These are phyloP conservation scores for Rhagoletis zephyria DNA, from an alignment of 1,140 invertebrate genomes.

Conservation along the genomic window DNA sequence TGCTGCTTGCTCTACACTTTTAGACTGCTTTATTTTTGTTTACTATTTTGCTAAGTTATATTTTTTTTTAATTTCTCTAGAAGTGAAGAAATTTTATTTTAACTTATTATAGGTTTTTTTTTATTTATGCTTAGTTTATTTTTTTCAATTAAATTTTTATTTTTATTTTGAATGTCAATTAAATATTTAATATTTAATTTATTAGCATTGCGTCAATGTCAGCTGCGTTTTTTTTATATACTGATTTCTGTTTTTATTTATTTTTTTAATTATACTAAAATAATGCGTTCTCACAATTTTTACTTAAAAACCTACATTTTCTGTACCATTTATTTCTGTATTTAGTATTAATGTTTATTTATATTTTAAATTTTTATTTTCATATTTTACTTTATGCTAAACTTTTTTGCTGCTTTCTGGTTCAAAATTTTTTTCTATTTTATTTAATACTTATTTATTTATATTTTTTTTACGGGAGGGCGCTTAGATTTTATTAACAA, in stretches of 20 bases:
- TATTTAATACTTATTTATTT: conserved; percentile 47
- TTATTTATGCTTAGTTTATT: conserved; percentile 16
- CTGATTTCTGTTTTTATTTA: neutral
- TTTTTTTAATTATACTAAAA: conserved; percentile 45
- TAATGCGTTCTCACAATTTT: conserved; percentile 45
- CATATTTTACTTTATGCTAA: conserved; percentile 53
- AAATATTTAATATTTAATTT: neutral
- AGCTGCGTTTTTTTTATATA: too few relatives aligned
- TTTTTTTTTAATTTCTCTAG: conserved; percentile 43
- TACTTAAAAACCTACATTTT: conserved; percentile 53
- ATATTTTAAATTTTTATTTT: conserved; percentile 56
- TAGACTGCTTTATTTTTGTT: neutral
- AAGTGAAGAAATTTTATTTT: conserved; percentile 54
- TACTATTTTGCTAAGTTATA: neutral
- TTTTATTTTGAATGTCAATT: conserved; percentile 1
- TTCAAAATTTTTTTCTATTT: conserved; percentile 23
- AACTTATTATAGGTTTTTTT: conserved; percentile 40
- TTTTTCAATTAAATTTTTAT: too few relatives aligned
- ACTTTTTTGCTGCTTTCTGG: conserved; percentile 52
- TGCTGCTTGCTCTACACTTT: neutral
- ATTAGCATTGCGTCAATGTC: neutral
- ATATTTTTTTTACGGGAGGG: conserved; percentile 53
- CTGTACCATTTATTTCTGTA: neutral
- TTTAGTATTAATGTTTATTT: conserved; percentile 22
- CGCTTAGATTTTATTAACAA: conserved; percentile 58